Evolutionary conservation across 2,888 invertebrate species (phyloP), one percentile per base, ranked within the genome.

Genomic region (Hoplodrina ambigua): DNA sequence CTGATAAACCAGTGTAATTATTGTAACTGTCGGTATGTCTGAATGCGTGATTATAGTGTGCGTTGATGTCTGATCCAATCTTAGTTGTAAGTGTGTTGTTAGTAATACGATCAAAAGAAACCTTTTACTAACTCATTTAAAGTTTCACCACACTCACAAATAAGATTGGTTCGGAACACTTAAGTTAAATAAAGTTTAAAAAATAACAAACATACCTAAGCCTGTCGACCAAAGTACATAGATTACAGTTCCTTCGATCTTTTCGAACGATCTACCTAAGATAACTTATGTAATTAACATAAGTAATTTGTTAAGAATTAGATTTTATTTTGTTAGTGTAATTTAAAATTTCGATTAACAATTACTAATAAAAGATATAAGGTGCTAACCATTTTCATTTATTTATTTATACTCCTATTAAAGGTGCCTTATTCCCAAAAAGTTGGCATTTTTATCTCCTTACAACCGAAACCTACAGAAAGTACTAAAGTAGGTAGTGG

Each of bases 281-380:
- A 86, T 90, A 88, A 92, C 86, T 88, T 89, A 91, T 90, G 83
- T 89, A 88, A 87, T 85, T 85, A 89, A 89, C 87, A 89, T 89
- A 88, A 41, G 41, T 85, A 87, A 85, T 86, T 88, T 87, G 84
- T 81, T 85, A 87, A 90, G 90, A 86, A 83, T 85, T 89, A 91
- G 89, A 81, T 87, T 13, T 41, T 13, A 85, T 83, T 80, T 84
- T 87, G 78, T 88, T 93, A 93, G 89, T 85, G 72, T 91, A 91
- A 93, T 92, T 92, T 92, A 92, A 89, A 91, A 88, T 89, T 86
- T 87, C 84, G 77, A 83, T 84, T 89, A 87, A 87, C 86, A 86
- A 75, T 78, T 84, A 88, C 86, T 88, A 89, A 89, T 87, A 84
- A 89, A 84, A 83, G 74, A 83, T 87, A 78, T 85, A 87, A 85